Evolutionary conservation across 30 jellyfish, hydroid and myxozoan species (phyloP), one percentile per base, ranked within the genome.

Genomic region (Pelagia noctiluca): DNA sequence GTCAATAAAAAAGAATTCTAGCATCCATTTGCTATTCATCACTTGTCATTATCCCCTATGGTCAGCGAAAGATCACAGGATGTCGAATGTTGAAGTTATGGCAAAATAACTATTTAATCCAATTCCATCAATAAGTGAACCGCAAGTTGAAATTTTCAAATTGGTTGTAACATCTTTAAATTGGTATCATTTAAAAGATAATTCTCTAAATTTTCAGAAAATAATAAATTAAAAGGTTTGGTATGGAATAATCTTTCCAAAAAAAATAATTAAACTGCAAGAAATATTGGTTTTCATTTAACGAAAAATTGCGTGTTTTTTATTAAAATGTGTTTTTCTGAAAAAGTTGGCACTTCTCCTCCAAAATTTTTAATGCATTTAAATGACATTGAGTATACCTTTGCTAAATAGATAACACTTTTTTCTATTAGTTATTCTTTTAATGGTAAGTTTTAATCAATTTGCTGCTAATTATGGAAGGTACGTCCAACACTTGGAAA

Each of bases 211-310:
- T 42, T 42, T 42, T 42, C 8, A 42, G 57, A 42, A 42, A 42
- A 42, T 42, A 42, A 42, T 42, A 42, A 42, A 42, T 42, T 42
- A 42, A 42, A 42, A 42, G 8, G 57, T 42, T 16, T 42, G 16
- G 57, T 42, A 42, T 42, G 57, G 57, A 42, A 42, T 42, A 42
- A 42, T 42, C 57, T 42, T 42, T 42, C 57, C 57, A n/a, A 42
- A 42, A 42, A 42, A 42, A 42, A 42, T 42, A 42, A 42, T 42
- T 42, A 42, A 42, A 42, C 57, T 42, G 57, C 57, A 42, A 42
- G 16, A 16, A 5, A 42, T 42, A 42, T 42, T 16, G 57, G 57
- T 42, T 42, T 42, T 42, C 16, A 42, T 42, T 42, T 42, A 42
- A 42, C 57, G 57, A 42, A 42, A 42, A 42, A 42, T 42, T 42